phyloP scores from a whole-genome alignment of 2,113 vertebrate genomes.

The Callorhinus ursinus region DNA sequence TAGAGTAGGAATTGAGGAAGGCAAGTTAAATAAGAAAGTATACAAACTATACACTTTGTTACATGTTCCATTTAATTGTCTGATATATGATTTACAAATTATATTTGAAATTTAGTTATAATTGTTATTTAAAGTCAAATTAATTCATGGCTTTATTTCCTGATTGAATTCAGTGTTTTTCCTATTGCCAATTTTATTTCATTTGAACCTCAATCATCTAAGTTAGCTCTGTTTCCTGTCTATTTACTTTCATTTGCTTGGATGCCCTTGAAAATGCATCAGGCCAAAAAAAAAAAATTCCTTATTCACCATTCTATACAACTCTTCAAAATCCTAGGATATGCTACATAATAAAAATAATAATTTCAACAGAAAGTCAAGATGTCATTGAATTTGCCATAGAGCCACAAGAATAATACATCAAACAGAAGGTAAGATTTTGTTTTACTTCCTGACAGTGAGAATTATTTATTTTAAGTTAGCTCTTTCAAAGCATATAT shows the following conservation, averaged over 20 bases:
- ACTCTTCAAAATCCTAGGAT: slow-evolving; percentile 46
- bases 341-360: slow-evolving; percentile 48
- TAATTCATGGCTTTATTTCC: slow-evolving; percentile 37
- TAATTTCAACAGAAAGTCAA: slow-evolving; percentile 65
- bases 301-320: background rate
- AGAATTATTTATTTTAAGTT: slow-evolving; percentile 34
- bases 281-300: background rate
- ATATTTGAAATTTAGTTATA: slow-evolving; percentile 34
- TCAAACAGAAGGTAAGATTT: slow-evolving; percentile 70
- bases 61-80: background rate
- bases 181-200: slow-evolving; percentile 3
- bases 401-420: slow-evolving; percentile 59
- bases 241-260: slow-evolving; percentile 49
- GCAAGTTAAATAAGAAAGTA: slow-evolving; percentile 22
- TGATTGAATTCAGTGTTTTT: slow-evolving; percentile 43
- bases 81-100: slow-evolving; percentile 41
- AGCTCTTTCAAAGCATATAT: slow-evolving; percentile 37
- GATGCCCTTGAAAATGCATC: slow-evolving; percentile 29
- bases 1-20: background rate
- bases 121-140: slow-evolving; percentile 47
- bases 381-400: slow-evolving; percentile 51
- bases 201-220: slow-evolving; percentile 5
- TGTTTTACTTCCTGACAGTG: slow-evolving; percentile 36
- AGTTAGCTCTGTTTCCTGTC: slow-evolving; percentile 54
- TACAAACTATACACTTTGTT: slow-evolving; percentile 18